phyloP scores from a whole-genome alignment of 2,113 vertebrate species.

The Gymnorhina tibicen region DNA sequence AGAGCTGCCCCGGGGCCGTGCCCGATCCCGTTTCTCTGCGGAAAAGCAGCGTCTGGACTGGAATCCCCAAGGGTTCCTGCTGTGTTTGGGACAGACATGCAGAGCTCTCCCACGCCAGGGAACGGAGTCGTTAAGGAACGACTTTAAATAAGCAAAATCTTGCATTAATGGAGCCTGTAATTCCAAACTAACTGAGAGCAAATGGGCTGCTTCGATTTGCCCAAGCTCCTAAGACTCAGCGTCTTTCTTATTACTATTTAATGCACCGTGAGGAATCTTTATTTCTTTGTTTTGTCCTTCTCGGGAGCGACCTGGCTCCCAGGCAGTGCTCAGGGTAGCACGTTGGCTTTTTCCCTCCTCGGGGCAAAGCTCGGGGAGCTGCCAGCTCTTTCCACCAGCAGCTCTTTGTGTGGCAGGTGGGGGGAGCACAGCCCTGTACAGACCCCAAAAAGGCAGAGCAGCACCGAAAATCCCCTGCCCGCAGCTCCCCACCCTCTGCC shows the following conservation, averaged over 20 bases:
- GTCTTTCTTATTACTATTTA: conserved; percentile 65
- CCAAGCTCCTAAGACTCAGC: not conserved
- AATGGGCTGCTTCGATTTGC: conserved; percentile 62
- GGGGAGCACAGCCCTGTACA: not conserved
- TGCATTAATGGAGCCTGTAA: conserved; percentile 76
- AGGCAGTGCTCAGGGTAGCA: not conserved
- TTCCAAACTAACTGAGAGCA: conserved; percentile 62
- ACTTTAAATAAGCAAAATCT: conserved; percentile 73
- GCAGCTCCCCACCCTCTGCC: not conserved
- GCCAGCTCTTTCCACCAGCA: not conserved
- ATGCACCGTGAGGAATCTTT: conserved; percentile 46
- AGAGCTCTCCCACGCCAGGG: not conserved
- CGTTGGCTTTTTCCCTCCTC: not conserved
- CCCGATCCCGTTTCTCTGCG: accelerated
- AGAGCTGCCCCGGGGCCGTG: accelerated
- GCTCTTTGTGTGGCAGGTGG: not conserved
- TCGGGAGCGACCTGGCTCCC: not conserved
- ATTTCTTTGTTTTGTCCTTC: not conserved
- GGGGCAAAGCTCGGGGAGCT: accelerated
- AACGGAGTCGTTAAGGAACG: conserved; percentile 41
- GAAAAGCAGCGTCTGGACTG: not conserved
- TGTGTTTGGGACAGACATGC: not conserved
- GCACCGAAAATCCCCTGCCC: not conserved
- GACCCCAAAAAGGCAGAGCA: not conserved
- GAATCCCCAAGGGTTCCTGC: not conserved